phyloP scores from a whole-genome alignment of 1,140 invertebrate species.

The Drosophila repleta region DNA sequence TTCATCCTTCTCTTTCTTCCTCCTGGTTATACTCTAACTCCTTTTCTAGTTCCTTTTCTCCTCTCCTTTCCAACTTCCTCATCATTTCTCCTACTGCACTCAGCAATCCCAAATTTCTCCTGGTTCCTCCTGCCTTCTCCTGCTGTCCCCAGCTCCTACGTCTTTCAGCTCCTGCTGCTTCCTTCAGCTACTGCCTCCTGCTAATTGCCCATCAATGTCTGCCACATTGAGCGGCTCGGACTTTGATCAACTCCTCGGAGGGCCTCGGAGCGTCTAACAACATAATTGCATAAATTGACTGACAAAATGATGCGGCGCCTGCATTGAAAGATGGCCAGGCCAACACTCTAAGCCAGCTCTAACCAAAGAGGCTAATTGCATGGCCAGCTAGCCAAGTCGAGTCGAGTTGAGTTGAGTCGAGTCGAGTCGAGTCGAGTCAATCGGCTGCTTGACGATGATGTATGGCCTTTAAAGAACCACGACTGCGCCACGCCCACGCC shows the following conservation, averaged over 20 bases:
- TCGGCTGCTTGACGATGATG: constrained; percentile 62
- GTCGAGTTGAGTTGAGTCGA: no score
- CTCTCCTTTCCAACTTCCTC: no score
- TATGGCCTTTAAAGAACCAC: constrained; percentile 44
- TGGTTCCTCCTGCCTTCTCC: background rate
- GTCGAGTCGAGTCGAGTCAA: constrained; percentile 51
- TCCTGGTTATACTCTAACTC: background rate
- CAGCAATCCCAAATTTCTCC: background rate
- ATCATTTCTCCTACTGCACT: no score
- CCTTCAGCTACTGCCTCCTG: background rate
- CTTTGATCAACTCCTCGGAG: constrained; percentile 55
- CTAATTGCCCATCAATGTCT: constrained; percentile 69
- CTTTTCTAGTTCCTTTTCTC: no score
- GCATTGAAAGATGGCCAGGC: constrained; percentile 13
- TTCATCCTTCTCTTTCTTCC: no score
- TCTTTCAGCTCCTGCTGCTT: constrained; percentile 1
- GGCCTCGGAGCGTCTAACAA: constrained; percentile 49
- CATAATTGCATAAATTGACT: constrained; percentile 68
- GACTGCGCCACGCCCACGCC: constrained; percentile 45
- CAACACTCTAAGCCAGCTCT: constrained; percentile 5
- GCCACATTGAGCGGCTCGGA: constrained; percentile 49
- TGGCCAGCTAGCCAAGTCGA: constrained; percentile 5
- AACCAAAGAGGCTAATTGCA: constrained; percentile 6
- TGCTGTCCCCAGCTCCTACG: background rate
- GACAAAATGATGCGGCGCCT: constrained; percentile 63